A percentile compares a stretch with the other conserved stretches of the same genome.
Evolutionary conservation across 2,113 vertebrate species (phyloP).

Genomic region (Ailurus styani): DNA sequence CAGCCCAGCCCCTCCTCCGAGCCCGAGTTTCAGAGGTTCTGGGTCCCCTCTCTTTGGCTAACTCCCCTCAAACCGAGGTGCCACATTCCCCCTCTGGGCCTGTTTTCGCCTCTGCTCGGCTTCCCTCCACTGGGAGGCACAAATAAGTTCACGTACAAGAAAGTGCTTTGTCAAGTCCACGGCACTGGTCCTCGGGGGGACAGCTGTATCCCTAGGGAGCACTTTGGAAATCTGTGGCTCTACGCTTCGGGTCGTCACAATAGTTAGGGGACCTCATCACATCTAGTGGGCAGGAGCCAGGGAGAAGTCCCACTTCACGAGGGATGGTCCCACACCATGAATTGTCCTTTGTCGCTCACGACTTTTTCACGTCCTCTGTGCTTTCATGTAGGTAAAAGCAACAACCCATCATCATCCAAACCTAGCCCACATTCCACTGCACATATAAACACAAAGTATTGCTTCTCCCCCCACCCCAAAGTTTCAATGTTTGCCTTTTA

Average conservation of each 20-base stretch:
- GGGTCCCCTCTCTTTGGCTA: not conserved
- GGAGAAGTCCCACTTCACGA: accelerated
- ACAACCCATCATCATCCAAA: not conserved
- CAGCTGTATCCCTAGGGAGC: not conserved
- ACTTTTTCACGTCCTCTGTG: not conserved
- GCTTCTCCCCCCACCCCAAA: no score
- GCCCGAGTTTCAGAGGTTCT: not conserved
- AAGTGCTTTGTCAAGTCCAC: not conserved
- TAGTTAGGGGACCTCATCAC: not conserved
- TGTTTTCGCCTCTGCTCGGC: not conserved
- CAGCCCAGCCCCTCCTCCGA: not conserved
- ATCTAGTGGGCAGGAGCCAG: not conserved
- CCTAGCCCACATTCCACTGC: not conserved
- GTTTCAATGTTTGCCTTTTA: not conserved
- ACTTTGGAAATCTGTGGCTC: not conserved
- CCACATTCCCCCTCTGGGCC: not conserved
- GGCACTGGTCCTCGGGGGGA: not conserved
- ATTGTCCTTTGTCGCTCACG: accelerated
- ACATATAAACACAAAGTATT: not conserved
- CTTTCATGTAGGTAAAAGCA: not conserved
- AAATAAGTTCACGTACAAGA: not conserved
- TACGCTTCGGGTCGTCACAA: not conserved
- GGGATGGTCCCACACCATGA: not conserved
- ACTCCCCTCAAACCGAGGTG: not conserved
- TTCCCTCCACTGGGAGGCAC: not conserved